phyloP scores from a whole-genome alignment of 37 sponge, comb jelly and placozoan genomes.

The Tethya wilhelma region DNA sequence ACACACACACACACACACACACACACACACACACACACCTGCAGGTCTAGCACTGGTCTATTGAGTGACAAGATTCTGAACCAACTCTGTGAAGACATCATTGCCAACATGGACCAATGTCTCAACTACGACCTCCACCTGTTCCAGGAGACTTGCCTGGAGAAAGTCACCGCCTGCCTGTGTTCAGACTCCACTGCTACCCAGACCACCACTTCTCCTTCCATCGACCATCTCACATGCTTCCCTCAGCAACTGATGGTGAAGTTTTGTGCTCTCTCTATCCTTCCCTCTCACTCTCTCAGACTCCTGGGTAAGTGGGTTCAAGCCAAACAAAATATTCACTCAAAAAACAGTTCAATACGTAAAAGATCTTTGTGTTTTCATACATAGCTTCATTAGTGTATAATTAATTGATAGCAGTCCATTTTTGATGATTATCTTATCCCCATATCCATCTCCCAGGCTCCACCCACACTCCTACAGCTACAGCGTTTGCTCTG shows the following conservation, averaged over 20 bases:
- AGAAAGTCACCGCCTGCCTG: not conserved
- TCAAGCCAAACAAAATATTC: too few relatives aligned
- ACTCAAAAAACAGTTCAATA: not conserved
- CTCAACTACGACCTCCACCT: conserved; percentile 53
- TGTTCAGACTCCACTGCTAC: not conserved
- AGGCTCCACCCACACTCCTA: conserved; percentile 81
- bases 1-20: not conserved
- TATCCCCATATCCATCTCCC: not conserved
- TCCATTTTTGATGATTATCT: not conserved
- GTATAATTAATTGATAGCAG: not conserved
- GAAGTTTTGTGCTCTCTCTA: conserved; percentile 59
- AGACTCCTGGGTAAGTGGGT: conserved; percentile 63
- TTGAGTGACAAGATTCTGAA: not conserved
- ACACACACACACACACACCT: not conserved
- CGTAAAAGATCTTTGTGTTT: not conserved
- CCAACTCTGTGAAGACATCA: conserved; percentile 39
- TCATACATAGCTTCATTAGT: not conserved
- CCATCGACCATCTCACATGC: conserved; percentile 5
- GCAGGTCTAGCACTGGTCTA: not conserved
- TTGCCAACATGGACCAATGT: conserved; percentile 62
- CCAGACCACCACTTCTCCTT: not conserved
- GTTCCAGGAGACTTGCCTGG: not conserved
- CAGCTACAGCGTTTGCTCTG: conserved; percentile 76
- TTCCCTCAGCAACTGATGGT: conserved; percentile 68
- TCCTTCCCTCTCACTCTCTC: conserved; percentile 82